Conservation (phyloP, 2,113 vertebrate species). For the Carassius carassius region DNA sequence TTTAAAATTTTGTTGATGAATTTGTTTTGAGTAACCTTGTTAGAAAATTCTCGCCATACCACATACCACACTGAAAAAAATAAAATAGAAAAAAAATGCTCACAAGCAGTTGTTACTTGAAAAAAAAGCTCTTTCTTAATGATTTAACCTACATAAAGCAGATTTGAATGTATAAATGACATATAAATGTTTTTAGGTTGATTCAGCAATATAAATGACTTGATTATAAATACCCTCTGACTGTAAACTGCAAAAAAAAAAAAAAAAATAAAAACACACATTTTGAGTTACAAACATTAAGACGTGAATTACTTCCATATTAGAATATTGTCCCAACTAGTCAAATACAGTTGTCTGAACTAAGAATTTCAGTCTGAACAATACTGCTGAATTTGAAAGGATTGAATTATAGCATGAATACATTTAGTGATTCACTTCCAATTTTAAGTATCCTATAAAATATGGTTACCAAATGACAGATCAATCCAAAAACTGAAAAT, state of each 20-base stretch:
- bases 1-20: constrained; percentile 4
- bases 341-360: neutral
- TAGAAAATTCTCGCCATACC: neutral
- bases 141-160: too few species aligned
- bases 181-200: too few species aligned
- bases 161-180: too few species aligned
- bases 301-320: too few species aligned
- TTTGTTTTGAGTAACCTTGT: neutral
- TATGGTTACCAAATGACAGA: neutral
- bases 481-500: neutral
- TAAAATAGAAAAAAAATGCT: too few species aligned
- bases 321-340: neutral
- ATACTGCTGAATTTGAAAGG: neutral
- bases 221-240: neutral
- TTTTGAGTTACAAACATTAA: neutral
- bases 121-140: too few species aligned
- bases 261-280: neutral
- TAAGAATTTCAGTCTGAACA: neutral
- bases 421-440: neutral
- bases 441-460: neutral
- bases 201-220: too few species aligned
- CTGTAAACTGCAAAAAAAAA: neutral
- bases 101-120: too few species aligned
- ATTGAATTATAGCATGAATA: neutral
- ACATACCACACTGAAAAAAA: too few species aligned